Base-by-base conservation (phyloP, 37 sponge, comb jelly and placozoan species). In the Crambe crambe region DNA sequence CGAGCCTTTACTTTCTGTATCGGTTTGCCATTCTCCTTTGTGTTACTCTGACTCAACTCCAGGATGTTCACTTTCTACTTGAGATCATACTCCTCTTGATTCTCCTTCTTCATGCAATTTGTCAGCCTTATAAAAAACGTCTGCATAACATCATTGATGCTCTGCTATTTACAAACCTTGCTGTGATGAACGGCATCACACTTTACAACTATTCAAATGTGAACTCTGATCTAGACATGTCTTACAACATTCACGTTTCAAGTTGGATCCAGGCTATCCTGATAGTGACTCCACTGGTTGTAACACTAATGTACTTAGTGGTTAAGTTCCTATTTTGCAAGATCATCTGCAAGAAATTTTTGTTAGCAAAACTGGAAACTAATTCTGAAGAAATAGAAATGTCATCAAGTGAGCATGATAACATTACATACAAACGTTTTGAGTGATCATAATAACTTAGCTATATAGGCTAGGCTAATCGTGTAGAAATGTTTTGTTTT, bases 1-100 rank as follows among this genome's bases (percentile, higher is more conserved):
- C 77, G 29, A 43, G 63, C 41, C 44, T 63, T 1, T 77, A 61
- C 20, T 40, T 77, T 39, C 6, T 80, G 8, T 80, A 80, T 37
- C 38, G 81, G 12, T 37, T 68, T 5, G 10, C 17, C 38, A 41
- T 77, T 4, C 57, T 38, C 3, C 34, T 63, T 5, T 38, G 12
- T 62, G 30, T 20, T 3, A 5, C 35, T 26, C 3, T 26, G 43
- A 38, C 30, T 37, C 37, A 2, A 21, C 26, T 38, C 6, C 64
- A 41, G 15, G 17, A 63, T 9, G 23, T 9, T 1, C 38, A 42
- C 30, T 37, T 62, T 34, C 2, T 62, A 10, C 26, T 77, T 8
- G 64, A 77, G 32, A 10, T 77, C 15, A 40, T 25, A 43, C 47
- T 77, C 27, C 22, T 77, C 21, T 12, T 62, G 4, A 61, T 77